Evolutionary conservation across 2,797 vertebrate species (phyloP), one percentile per base, ranked within the genome.

Genomic region (Sibirionetta formosa): DNA sequence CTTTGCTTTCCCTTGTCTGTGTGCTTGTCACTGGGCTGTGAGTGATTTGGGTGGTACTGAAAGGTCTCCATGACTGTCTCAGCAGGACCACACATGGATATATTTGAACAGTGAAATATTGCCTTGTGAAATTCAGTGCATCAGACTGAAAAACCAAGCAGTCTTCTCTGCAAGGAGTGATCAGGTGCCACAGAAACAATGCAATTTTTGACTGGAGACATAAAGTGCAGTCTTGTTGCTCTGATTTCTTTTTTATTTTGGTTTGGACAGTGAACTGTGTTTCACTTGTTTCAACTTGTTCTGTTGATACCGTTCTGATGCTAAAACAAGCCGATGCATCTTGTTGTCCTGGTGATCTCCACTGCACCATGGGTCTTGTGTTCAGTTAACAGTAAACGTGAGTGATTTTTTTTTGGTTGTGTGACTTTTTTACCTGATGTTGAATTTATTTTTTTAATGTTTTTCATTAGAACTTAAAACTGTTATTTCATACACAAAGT

Each of bases 401-500:
- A 90, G 66, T 90, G 60, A 82, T 46, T 91, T 68, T 86, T 86
- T 75, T 86, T 48, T 0, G 24, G 63, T 93, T 84, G 60, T 31
- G 79, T 97, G 75, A 48, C 87, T 89, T 97, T 97, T 96, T 95
- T 92, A 96, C 88, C 82, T 92, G 94, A 95, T 73, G 93, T 69
- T 50, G 60, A 89, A 94, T 86, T 94, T 88, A 83, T 95, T 97
- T 97, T 97, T 96, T 60, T 63, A 92, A 86, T 81, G 29, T 92
- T 92, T 80, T 95, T 85, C 94, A 82, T 97, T 96, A 66, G 73
- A 94, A 97, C 82, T 96, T 15, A 44, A 78, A 97, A 93, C 78
- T 94, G 94, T 87, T 92, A 73, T 98, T 97, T 98, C 97, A 95
- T 95, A 97, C 0, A 40, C 87, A 87, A 88, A 97, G 90, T 85